These are phyloP conservation scores for Callosobruchus maculatus DNA, from an alignment of 2,888 invertebrate species.

Conservation along the genomic window DNA sequence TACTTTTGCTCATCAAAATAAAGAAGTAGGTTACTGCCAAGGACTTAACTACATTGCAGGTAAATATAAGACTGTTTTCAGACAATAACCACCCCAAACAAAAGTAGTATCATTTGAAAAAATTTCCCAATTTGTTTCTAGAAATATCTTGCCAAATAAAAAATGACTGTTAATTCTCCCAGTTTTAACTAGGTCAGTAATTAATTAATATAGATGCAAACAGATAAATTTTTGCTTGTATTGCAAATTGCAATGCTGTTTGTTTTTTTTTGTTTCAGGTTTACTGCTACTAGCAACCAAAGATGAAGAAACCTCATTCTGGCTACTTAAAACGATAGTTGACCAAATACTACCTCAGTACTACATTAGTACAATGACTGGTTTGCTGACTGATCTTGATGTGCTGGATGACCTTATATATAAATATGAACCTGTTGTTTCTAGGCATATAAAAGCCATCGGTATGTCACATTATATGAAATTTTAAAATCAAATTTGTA, in stretches of 20 bases:
- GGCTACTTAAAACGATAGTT: conserved; percentile 86
- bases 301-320: conserved; percentile 88
- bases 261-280: conserved; percentile 32
- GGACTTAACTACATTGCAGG: conserved; percentile 89
- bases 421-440: conserved; percentile 75
- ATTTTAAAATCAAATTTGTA: too few relatives aligned
- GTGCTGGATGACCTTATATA: conserved; percentile 85
- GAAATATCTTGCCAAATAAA: too few relatives aligned
- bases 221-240: too few relatives aligned
- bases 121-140: too few relatives aligned
- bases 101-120: too few relatives aligned
- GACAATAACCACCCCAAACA: too few relatives aligned
- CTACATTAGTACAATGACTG: conserved; percentile 86
- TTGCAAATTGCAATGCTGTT: conserved; percentile 4
- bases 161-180: too few relatives aligned
- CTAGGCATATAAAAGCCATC: conserved; percentile 73
- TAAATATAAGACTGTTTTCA: not conserved
- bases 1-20: conserved; percentile 86
- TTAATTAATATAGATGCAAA: too few relatives aligned
- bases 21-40: conserved; percentile 88
- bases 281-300: conserved; percentile 80
- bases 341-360: conserved; percentile 83
- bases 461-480: too few relatives aligned
- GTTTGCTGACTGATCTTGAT: conserved; percentile 83
- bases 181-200: too few relatives aligned